Evolutionary conservation across 2,113 vertebrate genomes (phyloP), one percentile per base, ranked within the genome.

Genomic region (Oryzias javanicus): DNA sequence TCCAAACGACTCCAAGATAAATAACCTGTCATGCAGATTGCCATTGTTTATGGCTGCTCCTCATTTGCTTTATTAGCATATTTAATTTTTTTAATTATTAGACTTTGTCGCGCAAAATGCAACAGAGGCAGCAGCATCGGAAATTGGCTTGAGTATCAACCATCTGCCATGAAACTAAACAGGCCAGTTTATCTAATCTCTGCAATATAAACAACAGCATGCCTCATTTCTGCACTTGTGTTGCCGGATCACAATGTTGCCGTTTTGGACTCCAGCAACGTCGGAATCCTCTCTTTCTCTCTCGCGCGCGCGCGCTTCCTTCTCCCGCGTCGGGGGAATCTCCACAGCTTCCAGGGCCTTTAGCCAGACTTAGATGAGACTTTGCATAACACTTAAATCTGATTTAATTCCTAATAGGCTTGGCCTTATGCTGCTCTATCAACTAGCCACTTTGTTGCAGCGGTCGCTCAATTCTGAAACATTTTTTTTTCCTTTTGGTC

Each of bases 111-210:
- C 72, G 91, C 87, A 83, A 91, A n/a, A 87, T 80, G 85, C 76
- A 88, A 91, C 79, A 84, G 88, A 87, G 85, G 89, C 81, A 88
- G 7, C 90, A 86, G 88, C 82, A 80, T 81, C 89, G 90, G 88
- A 92, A 92, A 94, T 89, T 93, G 92, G 90, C 91, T 94, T 91
- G 88, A 92, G 88, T 84, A 88, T 89, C 93, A 85, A 84, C 92
- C 92, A 93, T 94, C 91, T 95, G 94, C 92, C 90, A 92, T 80
- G 90, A 91, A 89, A 89, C 92, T 87, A 94, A 94, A 94, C 91
- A 93, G 90, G 87, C 91, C 91, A 91, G 90, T 94, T 93, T 93
- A 94, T 95, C 92, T 94, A 93, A 94, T 94, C 93, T 94, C 87
- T 76, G 86, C 92, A 91, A 85, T 85, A 90, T 93, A 94, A 96